These are phyloP conservation scores for Microctenopoma steveboyesi DNA, from an alignment of 2,797 vertebrate species.

Conservation along the genomic window DNA sequence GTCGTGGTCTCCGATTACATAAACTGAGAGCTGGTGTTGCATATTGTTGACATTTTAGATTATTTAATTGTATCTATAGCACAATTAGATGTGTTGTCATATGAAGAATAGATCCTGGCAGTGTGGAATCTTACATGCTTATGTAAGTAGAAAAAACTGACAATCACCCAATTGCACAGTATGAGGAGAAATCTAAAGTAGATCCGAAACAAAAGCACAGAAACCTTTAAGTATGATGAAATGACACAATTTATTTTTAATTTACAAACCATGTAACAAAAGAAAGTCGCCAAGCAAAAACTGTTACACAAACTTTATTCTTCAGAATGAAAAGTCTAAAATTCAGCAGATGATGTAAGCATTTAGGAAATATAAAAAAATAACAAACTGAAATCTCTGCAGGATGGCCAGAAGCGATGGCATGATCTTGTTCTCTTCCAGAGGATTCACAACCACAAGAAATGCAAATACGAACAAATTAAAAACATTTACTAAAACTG, in stretches of 20 bases:
- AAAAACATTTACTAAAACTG: constrained; percentile 57
- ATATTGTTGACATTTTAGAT: not conserved
- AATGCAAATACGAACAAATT: constrained; percentile 56
- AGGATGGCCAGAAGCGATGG: constrained; percentile 41
- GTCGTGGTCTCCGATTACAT: not conserved
- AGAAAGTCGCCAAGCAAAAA: constrained; percentile 69
- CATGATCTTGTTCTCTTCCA: constrained; percentile 47
- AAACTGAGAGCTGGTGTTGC: not conserved
- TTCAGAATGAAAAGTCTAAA: constrained; percentile 66
- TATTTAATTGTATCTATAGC: not conserved
- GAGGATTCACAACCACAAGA: constrained; percentile 56
- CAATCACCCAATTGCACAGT: not conserved
- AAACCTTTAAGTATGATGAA: constrained; percentile 66
- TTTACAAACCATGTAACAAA: constrained; percentile 77
- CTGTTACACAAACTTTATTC: constrained; percentile 73
- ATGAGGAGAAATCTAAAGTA: not conserved
- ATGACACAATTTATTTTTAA: constrained; percentile 80
- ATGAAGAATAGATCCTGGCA: too few species aligned
- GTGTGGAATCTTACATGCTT: constrained; percentile 1
- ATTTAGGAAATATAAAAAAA: constrained; percentile 71
- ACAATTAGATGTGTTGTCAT: too few species aligned
- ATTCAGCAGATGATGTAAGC: constrained; percentile 63
- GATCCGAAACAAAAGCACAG: constrained; percentile 1
- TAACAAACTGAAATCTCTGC: constrained; percentile 57
- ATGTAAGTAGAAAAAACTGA: not conserved